phyloP scores from a whole-genome alignment of 2,797 vertebrate species.

The Cyclura pinguis region DNA sequence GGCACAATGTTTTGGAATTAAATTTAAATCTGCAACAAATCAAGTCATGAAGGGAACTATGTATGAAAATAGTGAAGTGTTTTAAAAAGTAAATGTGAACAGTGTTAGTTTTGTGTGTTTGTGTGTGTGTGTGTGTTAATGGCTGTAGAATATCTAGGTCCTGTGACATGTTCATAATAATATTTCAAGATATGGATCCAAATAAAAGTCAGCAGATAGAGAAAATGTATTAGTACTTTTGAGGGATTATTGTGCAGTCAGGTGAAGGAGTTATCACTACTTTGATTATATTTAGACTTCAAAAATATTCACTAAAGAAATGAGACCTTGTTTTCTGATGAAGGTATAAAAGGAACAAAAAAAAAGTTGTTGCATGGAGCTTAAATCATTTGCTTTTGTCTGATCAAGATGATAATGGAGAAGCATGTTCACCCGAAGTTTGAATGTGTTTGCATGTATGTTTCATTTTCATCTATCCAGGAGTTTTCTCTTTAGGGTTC shows the following conservation, averaged over 20 bases:
- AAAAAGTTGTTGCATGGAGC: too few relatives aligned
- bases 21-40: not conserved
- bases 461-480: too few relatives aligned
- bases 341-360: not conserved
- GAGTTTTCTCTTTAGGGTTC: too few relatives aligned
- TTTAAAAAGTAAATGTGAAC: not conserved
- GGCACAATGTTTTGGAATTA: conserved; percentile 1
- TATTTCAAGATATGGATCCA: not conserved
- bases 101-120: not conserved
- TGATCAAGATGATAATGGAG: too few relatives aligned
- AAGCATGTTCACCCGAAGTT: too few relatives aligned
- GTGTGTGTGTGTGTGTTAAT: not conserved
- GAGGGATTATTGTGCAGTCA: not conserved
- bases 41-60: not conserved
- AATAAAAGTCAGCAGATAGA: not conserved
- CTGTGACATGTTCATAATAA: not conserved
- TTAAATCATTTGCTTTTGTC: too few relatives aligned
- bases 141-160: not conserved
- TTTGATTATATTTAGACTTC: not conserved
- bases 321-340: not conserved
- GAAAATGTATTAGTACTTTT: not conserved
- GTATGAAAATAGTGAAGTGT: not conserved
- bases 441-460: too few relatives aligned
- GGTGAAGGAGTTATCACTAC: not conserved
- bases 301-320: not conserved